phyloP scores from a whole-genome alignment of 2,888 invertebrate genomes.

The Drosophila trichaetosa region DNA sequence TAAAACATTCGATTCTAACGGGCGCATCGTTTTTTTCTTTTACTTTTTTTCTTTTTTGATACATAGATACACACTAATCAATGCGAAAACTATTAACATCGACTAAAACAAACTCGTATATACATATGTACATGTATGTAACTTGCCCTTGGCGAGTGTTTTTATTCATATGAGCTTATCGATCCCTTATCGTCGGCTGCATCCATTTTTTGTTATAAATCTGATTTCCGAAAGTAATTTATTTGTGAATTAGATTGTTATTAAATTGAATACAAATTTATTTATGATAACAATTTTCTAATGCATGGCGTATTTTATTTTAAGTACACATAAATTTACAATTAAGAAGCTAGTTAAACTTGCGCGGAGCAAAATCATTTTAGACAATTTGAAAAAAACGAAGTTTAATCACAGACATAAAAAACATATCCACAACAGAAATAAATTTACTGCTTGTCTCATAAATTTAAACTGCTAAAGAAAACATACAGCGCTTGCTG shows the following conservation, averaged over 20 bases:
- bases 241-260: background rate
- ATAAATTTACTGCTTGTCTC: background rate
- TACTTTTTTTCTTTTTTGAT: background rate
- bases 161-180: background rate
- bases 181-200: background rate
- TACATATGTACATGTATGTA: background rate
- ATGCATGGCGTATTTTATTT: background rate
- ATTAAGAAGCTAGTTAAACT: background rate
- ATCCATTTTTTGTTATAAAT: background rate
- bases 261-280: background rate
- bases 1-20: constrained; percentile 1
- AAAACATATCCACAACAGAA: background rate
- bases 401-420: background rate
- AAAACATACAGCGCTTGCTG: background rate
- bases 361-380: background rate
- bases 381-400: background rate
- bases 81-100: background rate
- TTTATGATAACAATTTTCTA: background rate
- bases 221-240: background rate
- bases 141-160: background rate
- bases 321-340: background rate
- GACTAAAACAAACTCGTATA: background rate
- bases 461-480: background rate
- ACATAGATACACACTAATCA: background rate
- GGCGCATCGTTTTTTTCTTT: background rate